phyloP scores from a whole-genome alignment of 2,797 vertebrate species.

The Pseudochromis fuscus region DNA sequence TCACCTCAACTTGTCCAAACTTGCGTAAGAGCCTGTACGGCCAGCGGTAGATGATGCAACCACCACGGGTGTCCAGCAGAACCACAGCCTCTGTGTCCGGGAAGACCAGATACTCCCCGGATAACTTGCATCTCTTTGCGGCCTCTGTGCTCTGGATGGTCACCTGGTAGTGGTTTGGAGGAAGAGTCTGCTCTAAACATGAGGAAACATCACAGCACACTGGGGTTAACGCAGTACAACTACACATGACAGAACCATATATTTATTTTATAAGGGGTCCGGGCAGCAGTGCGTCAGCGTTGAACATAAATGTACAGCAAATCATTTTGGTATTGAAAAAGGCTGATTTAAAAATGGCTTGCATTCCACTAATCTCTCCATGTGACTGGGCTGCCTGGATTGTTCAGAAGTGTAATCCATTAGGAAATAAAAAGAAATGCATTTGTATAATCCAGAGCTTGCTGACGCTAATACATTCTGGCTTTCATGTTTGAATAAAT shows the following conservation, averaged over 20 bases:
- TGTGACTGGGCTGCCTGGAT: slow-evolving; percentile 32
- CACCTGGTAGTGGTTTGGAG: slow-evolving; percentile 85
- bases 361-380: slow-evolving; percentile 50
- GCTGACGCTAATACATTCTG: slow-evolving; percentile 61
- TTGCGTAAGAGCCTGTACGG: slow-evolving; percentile 89
- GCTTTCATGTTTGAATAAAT: slow-evolving; percentile 64
- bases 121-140: slow-evolving; percentile 84
- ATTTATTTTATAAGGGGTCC: background rate
- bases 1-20: slow-evolving; percentile 91
- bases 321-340: slow-evolving; percentile 25
- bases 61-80: slow-evolving; percentile 76
- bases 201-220: slow-evolving; percentile 11
- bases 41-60: slow-evolving; percentile 84
- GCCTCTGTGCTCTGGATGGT: slow-evolving; percentile 84
- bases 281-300: slow-evolving; percentile 15
- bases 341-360: slow-evolving; percentile 42
- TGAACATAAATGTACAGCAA: slow-evolving; percentile 22
- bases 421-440: slow-evolving; percentile 63
- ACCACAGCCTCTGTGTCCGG: slow-evolving; percentile 79
- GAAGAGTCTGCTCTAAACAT: slow-evolving; percentile 27
- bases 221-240: background rate
- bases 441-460: slow-evolving; percentile 59
- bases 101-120: slow-evolving; percentile 86
- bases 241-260: background rate
- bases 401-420: slow-evolving; percentile 59